Conservation (phyloP, 2,888 invertebrate species). For the Tetragonula carbonaria region DNA sequence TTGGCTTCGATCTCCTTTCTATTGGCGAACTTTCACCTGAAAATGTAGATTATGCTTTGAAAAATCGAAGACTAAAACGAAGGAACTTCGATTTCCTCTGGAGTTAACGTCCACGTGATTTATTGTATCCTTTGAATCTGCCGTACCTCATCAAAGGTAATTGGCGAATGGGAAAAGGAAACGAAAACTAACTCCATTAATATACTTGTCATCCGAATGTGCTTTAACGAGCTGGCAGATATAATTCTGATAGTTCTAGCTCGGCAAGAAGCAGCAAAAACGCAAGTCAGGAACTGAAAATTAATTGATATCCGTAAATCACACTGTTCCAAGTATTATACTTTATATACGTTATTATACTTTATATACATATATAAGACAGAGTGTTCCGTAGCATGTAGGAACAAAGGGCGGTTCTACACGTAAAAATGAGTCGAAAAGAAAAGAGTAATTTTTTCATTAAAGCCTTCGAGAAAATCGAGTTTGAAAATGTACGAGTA, state of each 20-base stretch:
- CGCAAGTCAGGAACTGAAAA: background rate
- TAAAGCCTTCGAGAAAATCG: too few relatives aligned
- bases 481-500: too few relatives aligned
- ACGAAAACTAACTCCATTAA: background rate
- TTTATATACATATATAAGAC: too few relatives aligned
- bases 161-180: too few relatives aligned
- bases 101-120: too few relatives aligned
- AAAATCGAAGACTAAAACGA: background rate
- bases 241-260: background rate
- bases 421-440: too few relatives aligned
- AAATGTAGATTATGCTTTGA: background rate
- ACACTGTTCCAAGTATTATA: constrained; percentile 3
- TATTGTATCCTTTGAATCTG: too few relatives aligned
- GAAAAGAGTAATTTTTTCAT: too few relatives aligned
- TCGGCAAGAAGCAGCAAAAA: background rate
- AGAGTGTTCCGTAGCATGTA: too few relatives aligned
- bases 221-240: background rate
- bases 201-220: background rate
- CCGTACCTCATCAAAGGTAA: too few relatives aligned
- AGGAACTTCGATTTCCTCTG: background rate
- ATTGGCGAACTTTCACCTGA: constrained; percentile 7
- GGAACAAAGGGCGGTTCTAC: too few relatives aligned
- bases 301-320: constrained; percentile 39
- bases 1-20: constrained; percentile 6
- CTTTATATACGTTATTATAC: too few relatives aligned